Evolutionary conservation across 2,888 invertebrate species (phyloP), one percentile per base, ranked within the genome.

Genomic region (Protodeltote pygarga): DNA sequence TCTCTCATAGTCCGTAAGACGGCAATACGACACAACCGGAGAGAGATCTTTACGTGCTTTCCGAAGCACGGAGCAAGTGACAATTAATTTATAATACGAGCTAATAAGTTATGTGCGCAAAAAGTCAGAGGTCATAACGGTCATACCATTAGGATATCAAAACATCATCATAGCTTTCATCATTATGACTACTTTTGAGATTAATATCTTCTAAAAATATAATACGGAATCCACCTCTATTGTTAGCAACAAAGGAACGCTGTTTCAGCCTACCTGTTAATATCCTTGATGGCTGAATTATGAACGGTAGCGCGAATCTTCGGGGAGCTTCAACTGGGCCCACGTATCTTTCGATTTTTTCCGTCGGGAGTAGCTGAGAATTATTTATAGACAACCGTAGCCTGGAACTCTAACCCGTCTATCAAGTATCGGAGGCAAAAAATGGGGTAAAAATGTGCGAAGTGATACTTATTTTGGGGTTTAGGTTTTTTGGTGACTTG

Each of bases 361-460:
- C 68, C 73, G 38, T 29, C 44, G 70, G 67, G 72, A 72, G 20
- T 59, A 24, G 39, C 35, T 17, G 31, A 35, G 61, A 60, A 73
- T 75, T 74, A 75, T 75, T 77, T 77, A 77, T 73, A 59, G 55
- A 54, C 53, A 40, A 23, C 23, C 10, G 23, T 14, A 38, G 32
- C 54, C 25, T 24, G 42, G 29, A 42, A 19, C 28, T 21, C 6
- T 5, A 10, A 9, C 27, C 17, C 5, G 21, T 29, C 34, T 16
- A 24, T 8, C 31, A 14, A 16, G 14, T 11, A 25, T 17, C 21
- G 25, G 9, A 35, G 37, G 61, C 33, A 55, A 29, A 39, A 15
- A 48, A 37, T 6, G 39, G 35, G 49, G 11, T n/a, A n/a, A n/a
- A n/a, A n/a, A n/a, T n/a, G n/a, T n/a, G n/a, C n/a, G n/a, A n/a